phyloP scores from a whole-genome alignment of 2,113 vertebrate species.

The Apteryx owenii region DNA sequence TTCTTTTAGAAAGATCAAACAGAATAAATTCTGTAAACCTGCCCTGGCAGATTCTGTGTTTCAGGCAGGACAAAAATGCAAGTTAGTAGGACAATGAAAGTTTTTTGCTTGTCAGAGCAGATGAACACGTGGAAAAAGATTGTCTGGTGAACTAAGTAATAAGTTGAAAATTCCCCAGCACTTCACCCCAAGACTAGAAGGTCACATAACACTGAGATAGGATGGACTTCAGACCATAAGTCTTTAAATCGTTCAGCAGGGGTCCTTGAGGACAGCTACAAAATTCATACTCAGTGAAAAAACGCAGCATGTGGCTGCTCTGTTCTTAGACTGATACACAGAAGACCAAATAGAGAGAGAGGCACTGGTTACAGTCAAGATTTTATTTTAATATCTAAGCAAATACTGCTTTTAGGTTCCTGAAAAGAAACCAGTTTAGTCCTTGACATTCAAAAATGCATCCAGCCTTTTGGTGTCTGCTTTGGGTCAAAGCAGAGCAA shows the following conservation, averaged over 20 bases:
- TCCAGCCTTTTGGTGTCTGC: background rate
- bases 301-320: rapidly evolving
- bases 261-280: background rate
- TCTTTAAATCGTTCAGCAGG: background rate
- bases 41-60: background rate
- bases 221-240: background rate
- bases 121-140: background rate
- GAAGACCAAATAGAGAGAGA: background rate
- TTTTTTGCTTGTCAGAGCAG: background rate
- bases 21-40: background rate
- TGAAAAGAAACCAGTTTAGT: background rate
- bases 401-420: background rate
- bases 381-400: background rate
- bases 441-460: background rate
- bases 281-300: background rate
- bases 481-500: background rate
- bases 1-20: background rate
- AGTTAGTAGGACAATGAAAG: background rate
- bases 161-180: background rate
- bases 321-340: background rate
- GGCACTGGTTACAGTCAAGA: background rate
- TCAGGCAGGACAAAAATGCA: background rate
- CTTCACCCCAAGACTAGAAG: background rate
- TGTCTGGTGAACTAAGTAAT: background rate
- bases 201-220: rapidly evolving